phyloP scores from a whole-genome alignment of 2,797 vertebrate genomes.

The Heliangelus exortis region DNA sequence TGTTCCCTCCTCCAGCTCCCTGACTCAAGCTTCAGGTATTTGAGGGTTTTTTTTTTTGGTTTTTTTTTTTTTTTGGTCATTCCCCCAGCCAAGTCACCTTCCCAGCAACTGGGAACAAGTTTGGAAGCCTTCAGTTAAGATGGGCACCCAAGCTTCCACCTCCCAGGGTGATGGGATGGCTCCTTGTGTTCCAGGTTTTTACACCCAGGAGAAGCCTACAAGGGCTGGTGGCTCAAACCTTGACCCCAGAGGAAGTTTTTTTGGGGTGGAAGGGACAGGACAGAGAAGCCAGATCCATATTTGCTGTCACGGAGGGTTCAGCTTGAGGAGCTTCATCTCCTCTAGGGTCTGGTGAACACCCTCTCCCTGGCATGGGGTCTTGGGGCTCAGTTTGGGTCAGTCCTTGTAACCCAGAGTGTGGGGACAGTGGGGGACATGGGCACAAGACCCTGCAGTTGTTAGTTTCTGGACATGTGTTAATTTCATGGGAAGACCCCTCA shows the following conservation, averaged over 20 bases:
- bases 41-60: neutral
- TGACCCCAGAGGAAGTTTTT: neutral
- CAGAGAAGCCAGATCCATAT: neutral
- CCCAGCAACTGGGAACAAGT: neutral
- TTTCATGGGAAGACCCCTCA: rapidly evolving
- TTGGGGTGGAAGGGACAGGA: too few relatives aligned
- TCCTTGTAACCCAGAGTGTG: neutral
- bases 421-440: neutral
- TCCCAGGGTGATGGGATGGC: rapidly evolving
- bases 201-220: neutral
- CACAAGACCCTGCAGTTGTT: neutral
- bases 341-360: rapidly evolving
- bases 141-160: rapidly evolving
- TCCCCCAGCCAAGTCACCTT: neutral
- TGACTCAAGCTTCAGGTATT: constrained; percentile 62
- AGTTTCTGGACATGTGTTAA: neutral
- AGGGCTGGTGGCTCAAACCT: neutral
- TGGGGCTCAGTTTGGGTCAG: neutral
- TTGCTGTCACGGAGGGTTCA: neutral
- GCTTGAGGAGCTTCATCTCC: neutral
- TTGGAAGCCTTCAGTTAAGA: neutral
- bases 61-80: neutral
- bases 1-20: neutral
- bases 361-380: neutral
- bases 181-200: neutral